Conservation (phyloP, 2,113 vertebrate species). For the Gymnocephalus cernua region DNA sequence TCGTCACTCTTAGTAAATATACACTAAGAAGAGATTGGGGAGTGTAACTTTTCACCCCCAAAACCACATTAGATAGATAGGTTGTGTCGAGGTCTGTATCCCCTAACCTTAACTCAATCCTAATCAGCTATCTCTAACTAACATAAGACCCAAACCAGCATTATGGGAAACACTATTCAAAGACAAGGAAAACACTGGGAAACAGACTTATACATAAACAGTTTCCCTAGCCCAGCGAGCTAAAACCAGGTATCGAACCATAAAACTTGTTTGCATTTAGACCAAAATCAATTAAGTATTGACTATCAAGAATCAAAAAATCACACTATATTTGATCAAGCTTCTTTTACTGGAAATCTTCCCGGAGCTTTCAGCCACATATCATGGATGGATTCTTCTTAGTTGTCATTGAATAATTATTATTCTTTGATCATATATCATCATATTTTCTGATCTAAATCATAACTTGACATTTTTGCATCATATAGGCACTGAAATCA, state of each 20-base stretch:
- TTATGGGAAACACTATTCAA: neutral
- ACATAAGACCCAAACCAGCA: neutral
- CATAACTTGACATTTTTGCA: neutral
- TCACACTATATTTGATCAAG: neutral
- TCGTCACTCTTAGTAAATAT: neutral
- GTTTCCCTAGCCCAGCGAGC: neutral
- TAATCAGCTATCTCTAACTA: neutral
- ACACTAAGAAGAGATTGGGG: neutral
- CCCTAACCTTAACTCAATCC: conserved; percentile 9
- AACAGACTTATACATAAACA: neutral
- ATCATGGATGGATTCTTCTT: too few relatives aligned
- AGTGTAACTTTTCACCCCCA: neutral
- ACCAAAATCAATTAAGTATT: neutral
- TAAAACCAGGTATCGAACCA: neutral
- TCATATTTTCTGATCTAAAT: neutral
- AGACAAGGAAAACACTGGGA: neutral
- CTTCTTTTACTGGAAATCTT: too few relatives aligned
- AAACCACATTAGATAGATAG: neutral
- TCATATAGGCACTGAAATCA: neutral
- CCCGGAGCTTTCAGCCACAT: too few relatives aligned
- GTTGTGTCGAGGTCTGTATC: neutral
- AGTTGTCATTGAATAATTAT: too few relatives aligned
- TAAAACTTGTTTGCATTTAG: too few relatives aligned
- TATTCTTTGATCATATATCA: too few relatives aligned
- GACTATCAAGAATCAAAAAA: neutral